Percentiles rank a stretch among this genome's conserved stretches.
phyloP scores from a whole-genome alignment of 2,888 invertebrate species.

The Polydrusus cervinus region DNA sequence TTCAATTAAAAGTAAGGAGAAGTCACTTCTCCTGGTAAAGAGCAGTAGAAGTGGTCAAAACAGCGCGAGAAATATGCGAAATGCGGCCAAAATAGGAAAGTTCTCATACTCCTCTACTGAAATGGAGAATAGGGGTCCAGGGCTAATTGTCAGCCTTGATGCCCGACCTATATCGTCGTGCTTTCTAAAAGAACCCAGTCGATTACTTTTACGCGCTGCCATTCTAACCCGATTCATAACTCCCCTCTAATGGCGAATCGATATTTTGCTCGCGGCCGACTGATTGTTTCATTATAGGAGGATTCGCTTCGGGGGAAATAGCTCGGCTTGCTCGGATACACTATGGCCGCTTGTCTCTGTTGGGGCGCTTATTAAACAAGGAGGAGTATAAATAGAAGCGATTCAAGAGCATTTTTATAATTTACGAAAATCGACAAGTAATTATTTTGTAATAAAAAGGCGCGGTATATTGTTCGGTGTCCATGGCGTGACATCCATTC shows the following conservation, averaged over 20 bases:
- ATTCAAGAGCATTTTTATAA: neutral
- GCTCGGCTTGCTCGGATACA: slow-evolving; percentile 7
- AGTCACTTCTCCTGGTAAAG: no score
- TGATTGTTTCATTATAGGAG: slow-evolving; percentile 35
- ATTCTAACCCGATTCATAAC: slow-evolving; percentile 40
- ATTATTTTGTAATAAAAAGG: slow-evolving; percentile 9
- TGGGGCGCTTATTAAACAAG: neutral
- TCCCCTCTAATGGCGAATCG: slow-evolving; percentile 37
- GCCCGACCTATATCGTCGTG: slow-evolving; percentile 24
- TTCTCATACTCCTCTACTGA: no score
- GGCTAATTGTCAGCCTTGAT: slow-evolving; percentile 35
- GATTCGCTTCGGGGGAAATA: slow-evolving; percentile 4
- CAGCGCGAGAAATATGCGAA: no score
- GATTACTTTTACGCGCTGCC: slow-evolving; percentile 29
- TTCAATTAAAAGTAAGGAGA: no score
- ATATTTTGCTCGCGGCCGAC: slow-evolving; percentile 30
- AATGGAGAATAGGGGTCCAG: no score
- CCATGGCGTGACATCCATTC: slow-evolving; percentile 3
- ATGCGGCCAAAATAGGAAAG: no score
- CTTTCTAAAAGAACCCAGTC: slow-evolving; percentile 19
- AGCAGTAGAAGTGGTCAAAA: no score
- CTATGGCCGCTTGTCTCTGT: neutral
- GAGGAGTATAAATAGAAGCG: neutral
- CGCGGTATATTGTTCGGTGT: slow-evolving; percentile 3
- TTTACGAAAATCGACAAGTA: neutral